Base-by-base conservation (phyloP, 2,113 vertebrate species). In the Fulmarus glacialis region DNA sequence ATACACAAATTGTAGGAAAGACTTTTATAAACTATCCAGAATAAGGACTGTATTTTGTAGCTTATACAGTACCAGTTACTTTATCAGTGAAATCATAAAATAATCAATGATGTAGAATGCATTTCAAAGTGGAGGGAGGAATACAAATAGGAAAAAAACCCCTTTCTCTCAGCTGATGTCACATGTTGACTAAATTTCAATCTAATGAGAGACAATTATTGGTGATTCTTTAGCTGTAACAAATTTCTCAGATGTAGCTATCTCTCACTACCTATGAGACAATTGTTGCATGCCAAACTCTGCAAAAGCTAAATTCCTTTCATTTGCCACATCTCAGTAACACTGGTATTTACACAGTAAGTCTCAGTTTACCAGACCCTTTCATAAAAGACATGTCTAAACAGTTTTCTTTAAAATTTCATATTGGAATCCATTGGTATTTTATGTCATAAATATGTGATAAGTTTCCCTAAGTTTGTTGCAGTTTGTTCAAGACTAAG, bases 91-190 rank as follows among this genome's bases (percentile, higher is more conserved):
- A 80, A 71, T 8, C 2, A 45, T 30, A 63, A 81, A 88, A 56
- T 56, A 70, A 79, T n/a, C 29, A 38, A 22, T 81, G 43, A 50
- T 1, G 29, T 23, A 63, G 17, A 72, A 52, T 7, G 6, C 4
- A 58, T 43, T 71, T 74, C 34, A 48, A 68, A 82, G 26, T 16
- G 11, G 24, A 74, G 5, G 29, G 12, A 80, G 6, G 9, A 85
- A 71, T 30, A 59, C 1, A 78, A 26, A 48, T 18, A 64, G 10
- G 36, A 38, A n/a, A 52, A 12, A 7, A 6, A 5, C 0, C 1
- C 8, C 10, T 34, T 30, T 66, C 15, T 56, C 22, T 73, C 38
- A 77, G 50, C 12, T 78, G 17, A 70, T 32, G 20, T 29, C 14
- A 2, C 30, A 48, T 6, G 9, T 26, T 82, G 42, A 52, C 26